A percentile compares a stretch with the other conserved stretches of the same genome.
phyloP scores from a whole-genome alignment of 1,140 invertebrate genomes.

The Cydia amplana region DNA sequence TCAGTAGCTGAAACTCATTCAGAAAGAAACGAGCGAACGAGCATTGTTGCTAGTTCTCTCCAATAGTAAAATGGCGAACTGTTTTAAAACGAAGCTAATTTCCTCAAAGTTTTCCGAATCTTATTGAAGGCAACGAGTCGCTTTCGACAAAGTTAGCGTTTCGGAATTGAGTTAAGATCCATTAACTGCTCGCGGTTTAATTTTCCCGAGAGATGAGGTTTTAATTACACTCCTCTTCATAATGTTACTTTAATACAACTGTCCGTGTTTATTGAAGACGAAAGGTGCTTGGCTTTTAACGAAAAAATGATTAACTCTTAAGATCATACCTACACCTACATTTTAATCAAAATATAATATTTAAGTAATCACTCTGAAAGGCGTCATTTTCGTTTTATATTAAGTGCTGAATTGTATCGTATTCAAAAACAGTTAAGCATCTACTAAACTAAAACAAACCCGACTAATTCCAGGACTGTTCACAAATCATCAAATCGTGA shows the following conservation, averaged over 20 bases:
- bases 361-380: no score
- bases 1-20: neutral
- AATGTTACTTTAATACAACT: constrained; percentile 42
- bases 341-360: no score
- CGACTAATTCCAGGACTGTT: neutral
- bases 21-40: neutral
- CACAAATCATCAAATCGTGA: neutral
- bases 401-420: neutral
- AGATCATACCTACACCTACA: no score
- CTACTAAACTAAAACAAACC: no score
- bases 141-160: constrained; percentile 62
- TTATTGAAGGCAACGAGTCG: constrained; percentile 63
- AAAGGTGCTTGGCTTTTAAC: constrained; percentile 8
- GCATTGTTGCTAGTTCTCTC: neutral
- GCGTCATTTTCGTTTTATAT: no score
- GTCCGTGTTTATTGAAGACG: constrained; percentile 36
- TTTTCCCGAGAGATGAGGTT: constrained; percentile 66
- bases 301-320: neutral
- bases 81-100: constrained; percentile 58
- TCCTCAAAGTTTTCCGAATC: constrained; percentile 61
- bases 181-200: constrained; percentile 72
- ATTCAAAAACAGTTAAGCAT: no score
- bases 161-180: constrained; percentile 68
- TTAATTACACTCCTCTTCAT: constrained; percentile 54
- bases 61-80: constrained; percentile 43